phyloP scores from a whole-genome alignment of 2,888 invertebrate genomes.

The Ichneumon xanthorius region DNA sequence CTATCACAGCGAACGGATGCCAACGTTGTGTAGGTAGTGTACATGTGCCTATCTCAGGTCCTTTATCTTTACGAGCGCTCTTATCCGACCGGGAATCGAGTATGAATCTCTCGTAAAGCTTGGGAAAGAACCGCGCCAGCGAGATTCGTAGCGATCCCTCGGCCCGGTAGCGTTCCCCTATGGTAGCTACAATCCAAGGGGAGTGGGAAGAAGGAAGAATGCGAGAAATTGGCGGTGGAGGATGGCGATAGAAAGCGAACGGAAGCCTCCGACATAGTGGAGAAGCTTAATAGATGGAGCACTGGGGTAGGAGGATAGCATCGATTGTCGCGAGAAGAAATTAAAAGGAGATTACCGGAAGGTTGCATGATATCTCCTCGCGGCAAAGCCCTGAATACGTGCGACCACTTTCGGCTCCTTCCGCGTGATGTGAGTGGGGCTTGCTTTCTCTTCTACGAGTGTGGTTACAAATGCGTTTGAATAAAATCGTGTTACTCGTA shows the following conservation, averaged over 20 bases:
- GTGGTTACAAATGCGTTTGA: not conserved
- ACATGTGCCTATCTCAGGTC: slow-evolving; percentile 64
- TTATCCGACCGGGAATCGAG: slow-evolving; percentile 75
- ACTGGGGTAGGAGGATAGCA: slow-evolving; percentile 25
- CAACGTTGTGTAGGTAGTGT: slow-evolving; percentile 2
- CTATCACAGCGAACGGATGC: not conserved
- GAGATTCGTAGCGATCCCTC: slow-evolving; percentile 65
- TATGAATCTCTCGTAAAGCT: slow-evolving; percentile 78
- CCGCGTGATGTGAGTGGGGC: not conserved
- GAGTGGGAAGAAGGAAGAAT: slow-evolving; percentile 37
- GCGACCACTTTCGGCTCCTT: not conserved
- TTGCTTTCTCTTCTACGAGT: not conserved
- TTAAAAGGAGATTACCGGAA: slow-evolving; percentile 47
- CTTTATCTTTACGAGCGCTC: slow-evolving; percentile 77
- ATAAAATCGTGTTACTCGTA: not conserved
- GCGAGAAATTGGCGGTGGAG: slow-evolving; percentile 24
- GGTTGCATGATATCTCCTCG: slow-evolving; percentile 22
- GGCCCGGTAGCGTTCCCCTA: slow-evolving; percentile 3
- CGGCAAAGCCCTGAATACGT: slow-evolving; percentile 19
- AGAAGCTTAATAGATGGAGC: slow-evolving; percentile 45
- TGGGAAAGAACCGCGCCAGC: slow-evolving; percentile 65
- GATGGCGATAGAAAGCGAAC: slow-evolving; percentile 7
- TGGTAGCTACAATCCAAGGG: slow-evolving; percentile 21
- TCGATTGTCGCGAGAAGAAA: slow-evolving; percentile 44
- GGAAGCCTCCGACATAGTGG: slow-evolving; percentile 18